These are phyloP conservation scores for Tylochromis polylepis DNA, from an alignment of 2,113 vertebrate species.

Conservation along the genomic window DNA sequence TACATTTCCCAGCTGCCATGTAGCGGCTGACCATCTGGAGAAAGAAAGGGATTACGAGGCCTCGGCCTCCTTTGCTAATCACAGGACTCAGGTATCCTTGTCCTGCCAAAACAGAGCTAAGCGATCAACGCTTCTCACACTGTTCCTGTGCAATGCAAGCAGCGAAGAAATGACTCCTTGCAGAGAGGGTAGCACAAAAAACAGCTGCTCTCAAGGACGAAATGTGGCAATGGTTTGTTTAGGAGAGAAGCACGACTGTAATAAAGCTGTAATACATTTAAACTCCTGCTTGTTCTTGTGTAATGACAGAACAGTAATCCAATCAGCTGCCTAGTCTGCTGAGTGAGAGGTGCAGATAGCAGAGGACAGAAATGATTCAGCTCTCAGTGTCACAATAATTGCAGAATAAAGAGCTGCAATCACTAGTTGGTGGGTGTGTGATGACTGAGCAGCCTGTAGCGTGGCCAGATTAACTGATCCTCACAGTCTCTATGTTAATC, in stretches of 20 bases:
- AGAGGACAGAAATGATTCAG: background rate
- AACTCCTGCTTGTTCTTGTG: background rate
- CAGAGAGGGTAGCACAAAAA: background rate
- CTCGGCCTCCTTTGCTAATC: constrained; percentile 22
- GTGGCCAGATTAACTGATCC: background rate
- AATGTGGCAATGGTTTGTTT: background rate
- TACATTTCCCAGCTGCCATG: constrained; percentile 37
- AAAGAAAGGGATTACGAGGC: constrained; percentile 44
- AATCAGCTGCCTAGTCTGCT: background rate
- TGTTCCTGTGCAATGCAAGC: background rate
- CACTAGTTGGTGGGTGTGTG: background rate
- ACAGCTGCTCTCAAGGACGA: background rate
- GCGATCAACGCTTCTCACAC: background rate
- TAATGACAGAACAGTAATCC: constrained; percentile 19
- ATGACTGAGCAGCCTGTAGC: background rate
- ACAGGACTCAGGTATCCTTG: background rate
- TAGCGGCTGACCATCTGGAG: constrained; percentile 13
- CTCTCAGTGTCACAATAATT: background rate
- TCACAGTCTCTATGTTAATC: background rate
- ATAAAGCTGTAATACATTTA: background rate
- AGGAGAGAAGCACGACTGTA: background rate
- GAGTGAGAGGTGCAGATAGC: background rate
- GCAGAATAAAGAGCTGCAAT: background rate
- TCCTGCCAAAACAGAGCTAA: background rate
- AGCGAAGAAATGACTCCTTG: background rate